Conservation (phyloP, 2,113 vertebrate genomes). For the Dinomys branickii region DNA sequence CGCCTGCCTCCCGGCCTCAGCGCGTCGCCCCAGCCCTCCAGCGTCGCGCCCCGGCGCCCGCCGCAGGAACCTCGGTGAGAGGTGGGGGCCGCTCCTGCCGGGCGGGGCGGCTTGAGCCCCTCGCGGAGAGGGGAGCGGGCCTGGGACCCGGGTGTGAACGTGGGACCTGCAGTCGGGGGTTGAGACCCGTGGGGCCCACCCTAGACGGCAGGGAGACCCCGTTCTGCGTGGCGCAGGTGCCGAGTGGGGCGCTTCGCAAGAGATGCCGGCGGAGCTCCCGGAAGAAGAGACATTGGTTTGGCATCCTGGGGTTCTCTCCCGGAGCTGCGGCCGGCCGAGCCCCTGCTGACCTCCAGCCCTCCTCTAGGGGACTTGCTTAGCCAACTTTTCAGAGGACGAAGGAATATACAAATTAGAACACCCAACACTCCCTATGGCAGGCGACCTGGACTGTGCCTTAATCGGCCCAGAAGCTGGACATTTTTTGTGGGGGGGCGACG, state of each 20-base stretch:
- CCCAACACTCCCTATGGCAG: not conserved
- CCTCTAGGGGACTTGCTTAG: not conserved
- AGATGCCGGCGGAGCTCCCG: not conserved
- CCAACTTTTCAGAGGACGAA: not conserved
- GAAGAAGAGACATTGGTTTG: not conserved
- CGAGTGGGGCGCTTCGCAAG: not conserved
- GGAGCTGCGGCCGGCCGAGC: accelerated
- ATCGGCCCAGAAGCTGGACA: not conserved
- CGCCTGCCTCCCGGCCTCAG: conserved; percentile 83
- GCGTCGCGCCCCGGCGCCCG: conserved; percentile 69
- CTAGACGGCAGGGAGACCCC: not conserved
- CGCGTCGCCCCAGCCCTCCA: conserved; percentile 83
- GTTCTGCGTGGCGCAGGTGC: not conserved
- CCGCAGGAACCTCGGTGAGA: conserved; percentile 85
- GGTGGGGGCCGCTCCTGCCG: not conserved
- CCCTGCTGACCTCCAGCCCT: not conserved
- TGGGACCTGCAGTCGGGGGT: no score
- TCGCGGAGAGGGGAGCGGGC: not conserved
- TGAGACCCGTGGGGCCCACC: not conserved
- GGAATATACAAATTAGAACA: not conserved
- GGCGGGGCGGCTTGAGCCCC: not conserved
- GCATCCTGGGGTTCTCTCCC: not conserved
- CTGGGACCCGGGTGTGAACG: no score
- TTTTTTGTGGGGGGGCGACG: not conserved
- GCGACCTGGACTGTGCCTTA: not conserved